Conservation (phyloP, 2,888 invertebrate species). For the Agriopis aurantiaria region DNA sequence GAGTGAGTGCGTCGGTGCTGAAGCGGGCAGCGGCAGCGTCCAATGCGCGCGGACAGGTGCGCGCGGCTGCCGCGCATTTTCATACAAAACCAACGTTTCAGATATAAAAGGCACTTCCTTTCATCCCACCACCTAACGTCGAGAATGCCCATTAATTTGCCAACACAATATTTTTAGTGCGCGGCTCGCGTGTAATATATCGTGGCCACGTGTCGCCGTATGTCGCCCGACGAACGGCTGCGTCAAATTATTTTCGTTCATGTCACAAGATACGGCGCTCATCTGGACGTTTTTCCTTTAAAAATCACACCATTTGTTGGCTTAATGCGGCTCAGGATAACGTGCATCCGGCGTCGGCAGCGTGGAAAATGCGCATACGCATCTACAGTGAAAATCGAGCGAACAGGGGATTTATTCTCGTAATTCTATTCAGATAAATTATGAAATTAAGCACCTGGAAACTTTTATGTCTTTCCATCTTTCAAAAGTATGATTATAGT, state of each 20-base stretch:
- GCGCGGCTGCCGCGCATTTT: constrained; percentile 84
- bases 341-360: constrained; percentile 67
- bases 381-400: constrained; percentile 24
- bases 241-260: constrained; percentile 86
- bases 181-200: constrained; percentile 86
- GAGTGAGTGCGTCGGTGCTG: constrained; percentile 45
- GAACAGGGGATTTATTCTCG: constrained; percentile 33
- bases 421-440: constrained; percentile 36
- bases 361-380: constrained; percentile 57
- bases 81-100: constrained; percentile 85
- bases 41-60: constrained; percentile 82
- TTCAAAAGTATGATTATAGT: constrained; percentile 43
- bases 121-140: constrained; percentile 85
- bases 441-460: constrained; percentile 39
- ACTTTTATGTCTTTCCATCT: constrained; percentile 37
- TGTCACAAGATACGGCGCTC: constrained; percentile 85
- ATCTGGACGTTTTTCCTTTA: constrained; percentile 85
- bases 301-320: constrained; percentile 80
- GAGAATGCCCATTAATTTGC: constrained; percentile 87
- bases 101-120: constrained; percentile 86
- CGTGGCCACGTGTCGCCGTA: constrained; percentile 86
- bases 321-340: constrained; percentile 67
- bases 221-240: constrained; percentile 84
- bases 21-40: constrained; percentile 44
- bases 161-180: constrained; percentile 87